These are phyloP conservation scores for Stenopsyche tienmushanensis DNA, from an alignment of 1,140 invertebrate genomes.

Conservation along the genomic window DNA sequence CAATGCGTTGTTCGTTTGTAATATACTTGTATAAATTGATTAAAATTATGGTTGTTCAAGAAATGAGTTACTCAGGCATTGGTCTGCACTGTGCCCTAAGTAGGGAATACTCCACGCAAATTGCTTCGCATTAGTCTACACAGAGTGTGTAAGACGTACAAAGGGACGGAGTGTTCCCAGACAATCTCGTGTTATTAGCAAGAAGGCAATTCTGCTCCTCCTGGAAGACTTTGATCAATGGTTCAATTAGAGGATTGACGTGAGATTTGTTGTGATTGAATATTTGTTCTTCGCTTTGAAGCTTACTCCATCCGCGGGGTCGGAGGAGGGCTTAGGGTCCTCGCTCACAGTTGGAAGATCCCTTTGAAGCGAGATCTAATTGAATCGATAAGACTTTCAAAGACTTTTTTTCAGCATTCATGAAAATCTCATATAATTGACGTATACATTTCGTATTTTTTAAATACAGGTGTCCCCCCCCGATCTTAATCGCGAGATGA, in stretches of 20 bases:
- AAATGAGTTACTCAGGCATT: too few relatives aligned
- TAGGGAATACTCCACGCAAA: constrained; percentile 27
- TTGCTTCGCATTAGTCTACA: constrained; percentile 32
- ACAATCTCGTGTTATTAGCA: constrained; percentile 31
- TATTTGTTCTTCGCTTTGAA: constrained; percentile 35
- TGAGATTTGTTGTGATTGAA: constrained; percentile 39
- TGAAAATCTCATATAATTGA: too few relatives aligned
- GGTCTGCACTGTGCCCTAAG: background rate
- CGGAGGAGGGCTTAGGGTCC: background rate
- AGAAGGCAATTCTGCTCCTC: constrained; percentile 17
- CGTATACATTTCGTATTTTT: too few relatives aligned
- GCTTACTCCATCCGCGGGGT: constrained; percentile 7
- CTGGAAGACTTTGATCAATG: constrained; percentile 34
- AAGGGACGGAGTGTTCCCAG: constrained; percentile 19
- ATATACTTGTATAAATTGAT: background rate
- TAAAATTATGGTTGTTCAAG: background rate
- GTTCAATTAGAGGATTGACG: constrained; percentile 38
- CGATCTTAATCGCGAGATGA: too few relatives aligned
- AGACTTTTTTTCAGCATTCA: too few relatives aligned
- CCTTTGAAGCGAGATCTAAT: constrained; percentile 20
- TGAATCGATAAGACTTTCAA: constrained; percentile 24
- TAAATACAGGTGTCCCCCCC: too few relatives aligned
- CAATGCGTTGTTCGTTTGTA: background rate
- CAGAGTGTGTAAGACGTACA: constrained; percentile 20
- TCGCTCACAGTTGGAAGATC: background rate